Evolutionary conservation across 2,888 invertebrate genomes (phyloP).

Genomic region (Scrobipalpa costella): DNA sequence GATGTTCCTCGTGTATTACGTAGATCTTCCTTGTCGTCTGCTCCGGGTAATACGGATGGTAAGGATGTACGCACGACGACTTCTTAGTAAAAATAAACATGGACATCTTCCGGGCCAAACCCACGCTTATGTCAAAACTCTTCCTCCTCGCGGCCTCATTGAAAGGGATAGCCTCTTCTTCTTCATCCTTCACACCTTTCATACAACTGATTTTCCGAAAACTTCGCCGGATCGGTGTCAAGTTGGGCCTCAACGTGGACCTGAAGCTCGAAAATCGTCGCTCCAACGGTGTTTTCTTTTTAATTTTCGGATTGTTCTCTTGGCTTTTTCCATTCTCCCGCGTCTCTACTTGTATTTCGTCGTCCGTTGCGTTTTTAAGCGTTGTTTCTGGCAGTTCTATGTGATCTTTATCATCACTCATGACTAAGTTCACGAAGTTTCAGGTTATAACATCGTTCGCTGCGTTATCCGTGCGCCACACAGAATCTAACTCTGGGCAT

Average conservation of each 20-base stretch:
- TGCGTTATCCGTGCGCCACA: constrained; percentile 51
- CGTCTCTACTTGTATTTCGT: constrained; percentile 36
- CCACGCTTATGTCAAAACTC: constrained; percentile 71
- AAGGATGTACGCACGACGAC: constrained; percentile 70
- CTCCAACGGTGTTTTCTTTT: constrained; percentile 41
- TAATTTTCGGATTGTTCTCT: constrained; percentile 36
- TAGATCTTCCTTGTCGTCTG: constrained; percentile 70
- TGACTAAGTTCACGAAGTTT: constrained; percentile 48
- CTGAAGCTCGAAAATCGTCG: constrained; percentile 52
- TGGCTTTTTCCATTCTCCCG: constrained; percentile 36
- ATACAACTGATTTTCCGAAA: constrained; percentile 64
- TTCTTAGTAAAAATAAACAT: constrained; percentile 68
- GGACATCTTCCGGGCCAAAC: constrained; percentile 66
- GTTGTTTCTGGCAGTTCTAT: constrained; percentile 51
- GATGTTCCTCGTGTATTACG: constrained; percentile 37
- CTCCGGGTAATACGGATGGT: constrained; percentile 71
- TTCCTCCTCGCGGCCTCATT: constrained; percentile 61
- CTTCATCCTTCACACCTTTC: constrained; percentile 47
- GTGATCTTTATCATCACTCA: constrained; percentile 61
- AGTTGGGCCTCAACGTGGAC: constrained; percentile 50
- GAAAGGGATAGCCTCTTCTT: constrained; percentile 52
- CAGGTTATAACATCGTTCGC: constrained; percentile 52
- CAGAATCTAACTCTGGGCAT: constrained; percentile 53
- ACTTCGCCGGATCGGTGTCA: constrained; percentile 52
- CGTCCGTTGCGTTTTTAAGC: constrained; percentile 38